Conservation (phyloP, 2,113 vertebrate genomes). For the Gobio gobio region DNA sequence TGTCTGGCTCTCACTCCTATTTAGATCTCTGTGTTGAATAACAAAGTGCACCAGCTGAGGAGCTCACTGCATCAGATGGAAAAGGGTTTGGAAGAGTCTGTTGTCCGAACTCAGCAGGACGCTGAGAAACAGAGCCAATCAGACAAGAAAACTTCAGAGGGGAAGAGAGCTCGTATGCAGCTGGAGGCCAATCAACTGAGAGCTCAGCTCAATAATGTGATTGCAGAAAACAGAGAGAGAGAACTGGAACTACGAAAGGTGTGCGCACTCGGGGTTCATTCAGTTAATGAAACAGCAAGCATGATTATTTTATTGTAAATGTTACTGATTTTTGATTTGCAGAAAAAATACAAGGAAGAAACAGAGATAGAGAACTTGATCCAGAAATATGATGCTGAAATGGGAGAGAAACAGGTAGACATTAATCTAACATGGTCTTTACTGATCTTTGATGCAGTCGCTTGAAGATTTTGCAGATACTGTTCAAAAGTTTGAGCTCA, state of each 20-base stretch:
- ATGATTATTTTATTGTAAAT: neutral
- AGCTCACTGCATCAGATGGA: constrained; percentile 68
- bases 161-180: constrained; percentile 65
- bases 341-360: constrained; percentile 84
- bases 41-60: constrained; percentile 73
- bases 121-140: constrained; percentile 69
- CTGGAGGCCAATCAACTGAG: constrained; percentile 71
- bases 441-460: neutral
- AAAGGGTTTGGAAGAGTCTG: constrained; percentile 62
- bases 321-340: neutral
- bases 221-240: constrained; percentile 70
- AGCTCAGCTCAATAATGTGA: constrained; percentile 69
- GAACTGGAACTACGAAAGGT: constrained; percentile 83
- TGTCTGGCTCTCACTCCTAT: neutral
- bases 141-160: constrained; percentile 65
- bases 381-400: constrained; percentile 83
- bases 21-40: constrained; percentile 78
- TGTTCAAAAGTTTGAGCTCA: neutral
- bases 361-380: constrained; percentile 83
- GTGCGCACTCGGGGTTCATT: neutral
- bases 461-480: neutral
- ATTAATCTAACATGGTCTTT: neutral
- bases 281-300: constrained; percentile 56
- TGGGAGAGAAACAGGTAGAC: constrained; percentile 83
- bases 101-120: constrained; percentile 65